These are phyloP conservation scores for Lithobates pipiens DNA, from an alignment of 2,797 vertebrate species.

Conservation along the genomic window DNA sequence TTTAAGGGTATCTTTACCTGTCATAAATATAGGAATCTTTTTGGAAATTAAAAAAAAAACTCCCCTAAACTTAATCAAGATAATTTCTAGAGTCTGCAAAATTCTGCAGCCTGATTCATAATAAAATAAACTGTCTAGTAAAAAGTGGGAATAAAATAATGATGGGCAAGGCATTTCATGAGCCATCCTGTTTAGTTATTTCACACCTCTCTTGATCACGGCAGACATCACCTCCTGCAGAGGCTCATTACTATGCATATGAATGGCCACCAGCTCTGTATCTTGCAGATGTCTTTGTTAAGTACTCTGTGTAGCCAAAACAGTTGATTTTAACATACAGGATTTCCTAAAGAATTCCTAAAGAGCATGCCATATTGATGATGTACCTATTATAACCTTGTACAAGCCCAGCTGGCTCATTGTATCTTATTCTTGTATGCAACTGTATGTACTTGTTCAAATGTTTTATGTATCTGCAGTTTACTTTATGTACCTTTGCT, in stretches of 20 bases:
- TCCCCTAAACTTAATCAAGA: too few species aligned
- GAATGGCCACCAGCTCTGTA: neutral
- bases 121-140: neutral
- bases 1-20: too few species aligned
- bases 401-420: neutral
- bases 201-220: conserved; percentile 8
- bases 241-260: conserved; percentile 27
- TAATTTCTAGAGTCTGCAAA: too few species aligned
- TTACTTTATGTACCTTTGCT: too few species aligned
- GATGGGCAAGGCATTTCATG: neutral
- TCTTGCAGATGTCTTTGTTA: conserved; percentile 2
- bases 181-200: neutral
- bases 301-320: neutral
- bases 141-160: neutral
- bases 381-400: neutral
- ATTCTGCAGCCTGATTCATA: too few species aligned
- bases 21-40: too few species aligned
- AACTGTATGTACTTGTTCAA: too few species aligned
- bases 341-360: neutral
- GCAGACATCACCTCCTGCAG: neutral
- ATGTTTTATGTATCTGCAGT: too few species aligned
- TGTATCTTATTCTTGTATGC: neutral
- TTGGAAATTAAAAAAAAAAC: too few species aligned
- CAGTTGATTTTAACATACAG: conserved; percentile 3
- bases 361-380: neutral